Conservation (phyloP, 2,797 vertebrate genomes). For the Anguilla obscura region DNA sequence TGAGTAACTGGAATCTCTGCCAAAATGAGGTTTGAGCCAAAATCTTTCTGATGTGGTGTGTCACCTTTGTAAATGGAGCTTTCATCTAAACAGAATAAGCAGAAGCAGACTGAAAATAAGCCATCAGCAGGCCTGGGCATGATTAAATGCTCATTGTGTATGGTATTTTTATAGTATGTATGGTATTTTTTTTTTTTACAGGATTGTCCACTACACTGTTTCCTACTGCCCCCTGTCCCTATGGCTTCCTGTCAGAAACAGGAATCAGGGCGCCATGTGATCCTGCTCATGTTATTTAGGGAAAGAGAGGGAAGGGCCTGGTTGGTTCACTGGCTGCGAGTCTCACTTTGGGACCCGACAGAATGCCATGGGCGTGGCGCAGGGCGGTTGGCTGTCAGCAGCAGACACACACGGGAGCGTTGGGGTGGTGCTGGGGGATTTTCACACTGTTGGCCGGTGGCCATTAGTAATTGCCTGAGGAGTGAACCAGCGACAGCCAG, state of each 20-base stretch:
- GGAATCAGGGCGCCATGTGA: neutral
- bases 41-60: neutral
- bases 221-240: neutral
- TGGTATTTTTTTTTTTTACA: neutral
- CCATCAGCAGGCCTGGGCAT: neutral
- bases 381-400: conserved; percentile 14
- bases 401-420: neutral
- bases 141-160: neutral
- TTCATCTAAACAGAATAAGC: neutral
- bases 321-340: neutral
- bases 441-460: conserved; percentile 25
- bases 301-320: neutral
- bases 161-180: neutral
- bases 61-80: neutral
- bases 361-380: neutral
- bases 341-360: neutral
- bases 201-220: neutral
- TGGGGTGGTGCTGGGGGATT: conserved; percentile 9
- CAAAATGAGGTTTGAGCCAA: conserved; percentile 12
- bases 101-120: neutral
- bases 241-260: neutral
- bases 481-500: conserved; percentile 22
- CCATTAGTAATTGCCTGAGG: conserved; percentile 33
- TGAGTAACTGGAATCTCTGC: neutral
- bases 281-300: neutral